Conservation (phyloP, 2,113 vertebrate genomes). For the Nycticorax nycticorax region DNA sequence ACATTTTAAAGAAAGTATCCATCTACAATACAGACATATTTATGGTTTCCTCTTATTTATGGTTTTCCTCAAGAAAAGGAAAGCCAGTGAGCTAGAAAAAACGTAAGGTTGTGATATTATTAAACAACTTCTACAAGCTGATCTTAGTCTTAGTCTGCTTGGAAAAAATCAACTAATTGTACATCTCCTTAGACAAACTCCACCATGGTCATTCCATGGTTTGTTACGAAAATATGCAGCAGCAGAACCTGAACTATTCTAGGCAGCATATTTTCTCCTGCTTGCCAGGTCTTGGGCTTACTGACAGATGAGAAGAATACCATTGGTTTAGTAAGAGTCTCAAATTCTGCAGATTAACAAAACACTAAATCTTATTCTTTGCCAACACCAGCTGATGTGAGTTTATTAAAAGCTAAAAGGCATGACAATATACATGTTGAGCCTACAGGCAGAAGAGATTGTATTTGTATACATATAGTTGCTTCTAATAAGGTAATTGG, state of each 20-base stretch:
- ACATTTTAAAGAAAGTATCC: slow-evolving; percentile 15
- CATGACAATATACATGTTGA: neutral
- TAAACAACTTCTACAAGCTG: neutral
- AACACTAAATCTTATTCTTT: slow-evolving; percentile 9
- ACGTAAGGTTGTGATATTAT: neutral
- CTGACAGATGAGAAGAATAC: slow-evolving; percentile 40
- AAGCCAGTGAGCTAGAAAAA: neutral
- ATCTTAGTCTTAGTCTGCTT: neutral
- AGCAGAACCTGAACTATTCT: slow-evolving; percentile 39
- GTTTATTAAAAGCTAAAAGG: neutral
- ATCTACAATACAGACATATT: slow-evolving; percentile 4
- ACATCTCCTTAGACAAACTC: neutral
- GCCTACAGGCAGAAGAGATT: neutral
- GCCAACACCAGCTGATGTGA: slow-evolving; percentile 3
- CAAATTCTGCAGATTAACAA: neutral
- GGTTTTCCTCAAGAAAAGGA: slow-evolving; percentile 35
- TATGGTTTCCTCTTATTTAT: slow-evolving; percentile 49
- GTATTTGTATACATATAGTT: neutral
- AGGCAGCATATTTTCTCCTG: neutral
- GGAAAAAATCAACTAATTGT: slow-evolving; percentile 9
- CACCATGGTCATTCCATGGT: neutral
- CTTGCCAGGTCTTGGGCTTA: slow-evolving; percentile 33
- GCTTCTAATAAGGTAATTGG: neutral
- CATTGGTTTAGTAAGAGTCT: neutral
- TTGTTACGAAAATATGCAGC: slow-evolving; percentile 6